Evolutionary conservation across 2,888 invertebrate genomes (phyloP), one percentile per base, ranked within the genome.

Genomic region (Cistogaster globosa): DNA sequence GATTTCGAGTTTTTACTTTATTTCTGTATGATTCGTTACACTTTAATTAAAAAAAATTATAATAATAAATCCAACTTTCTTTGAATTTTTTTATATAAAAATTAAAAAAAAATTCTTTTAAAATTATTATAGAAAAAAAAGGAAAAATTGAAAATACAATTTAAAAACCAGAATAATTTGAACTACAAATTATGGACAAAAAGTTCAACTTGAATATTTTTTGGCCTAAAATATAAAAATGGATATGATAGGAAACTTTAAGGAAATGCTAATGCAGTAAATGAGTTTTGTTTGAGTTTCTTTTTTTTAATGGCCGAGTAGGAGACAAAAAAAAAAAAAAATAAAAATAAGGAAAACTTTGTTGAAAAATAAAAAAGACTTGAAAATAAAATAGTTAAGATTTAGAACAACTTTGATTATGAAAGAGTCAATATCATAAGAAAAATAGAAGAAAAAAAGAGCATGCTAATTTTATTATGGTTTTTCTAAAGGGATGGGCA

Each of bases 401-500:
- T 63, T 69, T 69, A 69, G 62, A 32, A 78, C 45, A 57, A 16
- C 55, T 60, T 71, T 63, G 63, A 78, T 71, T 78, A 57, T 12
- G 20, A 16, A 20, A 26, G 63, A 78, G 60, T 71, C 69, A 62
- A 62, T 62, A 42, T 58, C 14, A 42, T 3, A 42, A 14, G 7
- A n/a, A 32, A 36, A 4, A 58, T 26, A 20, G 12, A 14, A 20
- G 16, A 62, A 42, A 22, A 62, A 62, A 20, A 12, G 8, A 38
- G 2, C 11, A 0, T 9, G 58, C n/a, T n/a, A 1, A 14, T 16
- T 32, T 22, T 53, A 0, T 32, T 7, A 6, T 2, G 32, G 8
- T 32, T 32, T 8, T 32, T 32, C 8, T 32, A 32, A 32, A 32
- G 8, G 2, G 32, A 6, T 0, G 32, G 32, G 6, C 6, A 32